phyloP scores from a whole-genome alignment of 2,888 invertebrate species.

The Cantharis flavilabris region DNA sequence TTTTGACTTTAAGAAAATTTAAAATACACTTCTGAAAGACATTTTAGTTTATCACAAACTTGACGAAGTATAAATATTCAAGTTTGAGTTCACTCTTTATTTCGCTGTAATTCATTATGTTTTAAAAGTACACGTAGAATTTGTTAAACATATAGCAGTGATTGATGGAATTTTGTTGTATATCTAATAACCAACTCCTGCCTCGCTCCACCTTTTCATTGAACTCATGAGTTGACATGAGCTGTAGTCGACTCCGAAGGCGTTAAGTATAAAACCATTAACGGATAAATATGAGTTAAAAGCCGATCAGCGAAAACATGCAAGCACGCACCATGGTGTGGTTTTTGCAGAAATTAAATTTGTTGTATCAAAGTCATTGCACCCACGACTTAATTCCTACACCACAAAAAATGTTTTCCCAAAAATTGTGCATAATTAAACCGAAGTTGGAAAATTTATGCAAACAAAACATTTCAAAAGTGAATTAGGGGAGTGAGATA shows the following conservation, averaged over 20 bases:
- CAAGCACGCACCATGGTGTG: conserved; percentile 21
- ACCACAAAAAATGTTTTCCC: neutral
- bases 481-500: neutral
- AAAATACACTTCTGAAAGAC: too few species aligned
- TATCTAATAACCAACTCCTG: neutral
- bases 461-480: neutral
- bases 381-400: neutral
- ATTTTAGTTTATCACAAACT: too few species aligned
- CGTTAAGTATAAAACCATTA: conserved; percentile 33
- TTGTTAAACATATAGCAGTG: neutral
- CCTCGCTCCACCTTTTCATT: neutral
- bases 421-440: neutral
- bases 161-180: neutral
- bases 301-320: conserved; percentile 34
- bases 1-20: too few species aligned
- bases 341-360: conserved; percentile 28
- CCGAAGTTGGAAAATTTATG: neutral
- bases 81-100: neutral
- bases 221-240: conserved; percentile 14
- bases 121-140: neutral
- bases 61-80: neutral
- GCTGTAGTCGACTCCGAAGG: conserved; percentile 10
- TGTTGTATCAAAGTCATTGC: conserved; percentile 11
- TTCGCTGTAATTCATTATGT: neutral
- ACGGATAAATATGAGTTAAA: conserved; percentile 33